Base-by-base conservation (phyloP, 1,140 invertebrate species). In the Polypedilum pembai region DNA sequence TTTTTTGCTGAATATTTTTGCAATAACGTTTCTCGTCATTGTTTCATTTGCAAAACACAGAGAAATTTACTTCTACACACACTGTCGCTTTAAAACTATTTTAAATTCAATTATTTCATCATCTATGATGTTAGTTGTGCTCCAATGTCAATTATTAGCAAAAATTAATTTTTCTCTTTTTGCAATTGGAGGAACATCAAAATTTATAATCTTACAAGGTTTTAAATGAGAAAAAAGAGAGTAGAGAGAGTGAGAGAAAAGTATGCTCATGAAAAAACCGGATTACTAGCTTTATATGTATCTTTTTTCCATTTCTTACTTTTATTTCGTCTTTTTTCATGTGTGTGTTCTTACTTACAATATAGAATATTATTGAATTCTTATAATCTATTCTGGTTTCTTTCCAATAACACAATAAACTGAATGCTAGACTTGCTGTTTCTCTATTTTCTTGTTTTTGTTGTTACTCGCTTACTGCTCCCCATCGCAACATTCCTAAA, bases 21-120 rank as follows among this genome's bases (percentile, higher is more conserved):
- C 45, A 56, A 56, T n/a, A 56, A n/a, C 45, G n/a, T 56, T 56
- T 56, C 45, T 56, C 45, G 45, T 56, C n/a, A 56, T 56, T 56
- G 45, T 56, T 56, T 56, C 45, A 56, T 56, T 56, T 33, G 5
- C n/a, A 33, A 33, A 33, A 33, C 5, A 33, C 24, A 33, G 24
- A 33, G 24, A 33, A 33, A 33, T 33, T 33, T 33, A 33, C 24
- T 33, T 33, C 24, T 33, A 1, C 24, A 33, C 24, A 33, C 1
- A 33, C 5, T 56, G 45, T 56, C 45, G 45, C 45, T 15, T 56
- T 33, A 33, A 33, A 33, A 33, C 24, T 33, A 33, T 33, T 33
- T 33, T 33, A 33, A 33, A 33, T 33, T 33, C 24, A 33, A 33
- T 33, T 33, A 33, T 33, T 33, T 5, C 24, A 5, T 33, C 24